Conservation (phyloP, 2,888 invertebrate species). For the Cephus pygmeus region DNA sequence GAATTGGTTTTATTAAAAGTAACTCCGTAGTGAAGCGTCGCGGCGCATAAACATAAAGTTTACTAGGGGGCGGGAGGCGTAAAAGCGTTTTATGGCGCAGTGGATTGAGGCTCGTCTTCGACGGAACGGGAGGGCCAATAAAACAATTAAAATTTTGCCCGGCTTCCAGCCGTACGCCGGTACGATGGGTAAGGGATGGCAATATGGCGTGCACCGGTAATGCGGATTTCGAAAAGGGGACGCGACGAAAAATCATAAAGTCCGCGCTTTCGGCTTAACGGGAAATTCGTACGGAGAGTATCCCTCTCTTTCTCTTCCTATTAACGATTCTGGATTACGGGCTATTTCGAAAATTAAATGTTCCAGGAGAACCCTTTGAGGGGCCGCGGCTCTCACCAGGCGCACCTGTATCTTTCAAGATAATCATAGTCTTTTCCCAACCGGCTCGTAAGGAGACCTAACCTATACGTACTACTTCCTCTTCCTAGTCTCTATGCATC, state of each 20-base stretch:
- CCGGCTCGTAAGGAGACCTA: too few species aligned
- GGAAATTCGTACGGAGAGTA: conserved; percentile 1
- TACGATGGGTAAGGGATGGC: too few species aligned
- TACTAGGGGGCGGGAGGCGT: conserved; percentile 32
- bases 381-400: background rate
- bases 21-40: background rate
- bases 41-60: conserved; percentile 36
- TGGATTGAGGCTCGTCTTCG: conserved; percentile 24
- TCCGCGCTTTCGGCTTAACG: conserved; percentile 15
- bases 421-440: too few species aligned
- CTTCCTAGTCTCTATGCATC: too few species aligned
- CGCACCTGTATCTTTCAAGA: too few species aligned
- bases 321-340: conserved; percentile 27
- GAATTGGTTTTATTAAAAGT: background rate
- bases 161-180: background rate
- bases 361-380: background rate
- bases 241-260: conserved; percentile 33
- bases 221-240: conserved; percentile 20
- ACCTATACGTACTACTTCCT: too few species aligned
- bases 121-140: conserved; percentile 45
- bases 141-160: conserved; percentile 48
- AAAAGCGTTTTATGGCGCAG: conserved; percentile 38
- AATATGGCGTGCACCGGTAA: conserved; percentile 3
- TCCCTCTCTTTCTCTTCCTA: conserved; percentile 10
- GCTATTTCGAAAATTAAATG: conserved; percentile 15